Conservation (phyloP, 2,888 invertebrate species). For the Oscheius onirici region DNA sequence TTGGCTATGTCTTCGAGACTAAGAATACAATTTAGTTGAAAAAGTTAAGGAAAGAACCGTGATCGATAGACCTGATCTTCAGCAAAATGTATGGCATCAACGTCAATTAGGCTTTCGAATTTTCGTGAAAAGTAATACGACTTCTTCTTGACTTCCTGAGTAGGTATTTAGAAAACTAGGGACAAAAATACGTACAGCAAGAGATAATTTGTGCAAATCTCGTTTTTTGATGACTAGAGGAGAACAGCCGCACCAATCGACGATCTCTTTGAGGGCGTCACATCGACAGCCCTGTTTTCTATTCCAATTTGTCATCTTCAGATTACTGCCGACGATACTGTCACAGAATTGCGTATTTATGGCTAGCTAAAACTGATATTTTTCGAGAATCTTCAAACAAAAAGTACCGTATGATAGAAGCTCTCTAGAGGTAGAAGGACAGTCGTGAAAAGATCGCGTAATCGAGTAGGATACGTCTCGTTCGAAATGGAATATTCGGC, state of each 20-base stretch:
- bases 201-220: conserved; percentile 42
- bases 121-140: conserved; percentile 92
- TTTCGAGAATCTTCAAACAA: too few relatives aligned
- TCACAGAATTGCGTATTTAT: conserved; percentile 90
- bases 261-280: conserved; percentile 85
- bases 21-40: background rate
- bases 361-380: conserved; percentile 74
- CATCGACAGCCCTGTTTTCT: conserved; percentile 81
- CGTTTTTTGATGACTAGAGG: conserved; percentile 86
- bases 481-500: conserved; percentile 80
- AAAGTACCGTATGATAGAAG: conserved; percentile 88
- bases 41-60: background rate
- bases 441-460: conserved; percentile 57
- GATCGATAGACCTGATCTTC: conserved; percentile 77
- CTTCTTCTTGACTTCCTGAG: conserved; percentile 59
- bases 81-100: conserved; percentile 86
- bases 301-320: conserved; percentile 98
- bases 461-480: conserved; percentile 50
- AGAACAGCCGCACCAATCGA: conserved; percentile 99
- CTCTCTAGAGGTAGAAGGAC: conserved; percentile 77
- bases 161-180: background rate
- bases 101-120: conserved; percentile 93
- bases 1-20: conserved; percentile 45
- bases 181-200: conserved; percentile 38
- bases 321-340: conserved; percentile 91